These are phyloP conservation scores for Pelobates cultripes DNA, from an alignment of 2,797 vertebrate genomes.

Conservation along the genomic window DNA sequence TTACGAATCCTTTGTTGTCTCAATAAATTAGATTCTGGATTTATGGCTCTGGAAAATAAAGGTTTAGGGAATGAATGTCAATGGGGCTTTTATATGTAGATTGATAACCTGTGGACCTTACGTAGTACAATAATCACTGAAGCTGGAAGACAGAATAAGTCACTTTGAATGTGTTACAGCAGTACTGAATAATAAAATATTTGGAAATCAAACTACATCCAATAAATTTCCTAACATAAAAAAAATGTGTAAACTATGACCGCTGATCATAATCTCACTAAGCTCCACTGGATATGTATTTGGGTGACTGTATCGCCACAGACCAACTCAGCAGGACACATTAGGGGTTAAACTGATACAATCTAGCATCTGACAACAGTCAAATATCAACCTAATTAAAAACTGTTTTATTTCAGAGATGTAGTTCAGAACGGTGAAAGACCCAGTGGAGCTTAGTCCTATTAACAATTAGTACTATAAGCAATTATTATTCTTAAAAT, in stretches of 20 bases:
- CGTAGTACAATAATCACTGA: neutral
- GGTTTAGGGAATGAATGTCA: conserved; percentile 34
- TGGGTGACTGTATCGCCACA: neutral
- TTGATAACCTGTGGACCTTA: neutral
- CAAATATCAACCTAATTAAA: too few species aligned
- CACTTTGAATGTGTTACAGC: too few species aligned
- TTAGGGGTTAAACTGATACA: neutral
- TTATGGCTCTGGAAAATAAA: conserved; percentile 45
- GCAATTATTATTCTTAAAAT: too few species aligned
- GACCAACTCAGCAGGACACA: neutral
- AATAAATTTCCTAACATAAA: neutral
- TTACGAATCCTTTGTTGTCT: conserved; percentile 40
- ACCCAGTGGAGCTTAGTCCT: too few species aligned
- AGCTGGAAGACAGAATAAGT: neutral
- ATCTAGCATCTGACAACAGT: neutral
- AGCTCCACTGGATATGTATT: too few species aligned
- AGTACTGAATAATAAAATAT: neutral
- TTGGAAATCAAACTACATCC: neutral
- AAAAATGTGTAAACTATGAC: neutral
- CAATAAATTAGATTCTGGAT: conserved; percentile 45
- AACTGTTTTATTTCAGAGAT: too few species aligned
- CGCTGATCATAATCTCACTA: neutral
- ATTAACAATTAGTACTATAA: too few species aligned
- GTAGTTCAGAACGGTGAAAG: too few species aligned
- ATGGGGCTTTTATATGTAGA: conserved; percentile 26